Percentiles rank a stretch among this genome's conserved stretches.
These are phyloP conservation scores for Lineus longissimus DNA, from an alignment of 1,140 invertebrate genomes.

Conservation along the genomic window DNA sequence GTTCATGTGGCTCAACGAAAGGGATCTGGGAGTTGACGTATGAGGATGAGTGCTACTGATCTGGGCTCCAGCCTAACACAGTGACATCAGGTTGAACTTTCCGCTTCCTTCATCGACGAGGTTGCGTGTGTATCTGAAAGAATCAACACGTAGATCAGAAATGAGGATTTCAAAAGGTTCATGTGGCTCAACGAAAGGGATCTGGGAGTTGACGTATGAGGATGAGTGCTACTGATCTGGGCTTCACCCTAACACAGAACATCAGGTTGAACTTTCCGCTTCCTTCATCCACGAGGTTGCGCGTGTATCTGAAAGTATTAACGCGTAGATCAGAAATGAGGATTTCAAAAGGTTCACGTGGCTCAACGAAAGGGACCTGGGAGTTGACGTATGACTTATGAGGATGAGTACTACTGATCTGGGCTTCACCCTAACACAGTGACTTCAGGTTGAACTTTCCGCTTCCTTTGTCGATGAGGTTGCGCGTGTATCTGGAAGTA, in stretches of 20 bases:
- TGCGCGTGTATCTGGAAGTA: constrained; percentile 46
- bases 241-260: constrained; percentile 96
- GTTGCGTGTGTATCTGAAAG: constrained; percentile 48
- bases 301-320: constrained; percentile 44
- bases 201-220: constrained; percentile 66
- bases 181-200: background rate
- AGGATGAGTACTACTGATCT: constrained; percentile 92
- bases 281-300: constrained; percentile 46
- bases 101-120: constrained; percentile 66
- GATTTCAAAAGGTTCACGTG: background rate
- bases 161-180: background rate
- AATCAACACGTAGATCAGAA: too few species aligned
- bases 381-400: constrained; percentile 69
- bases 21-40: constrained; percentile 51
- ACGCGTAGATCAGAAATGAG: too few species aligned
- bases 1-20: background rate
- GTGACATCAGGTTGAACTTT: constrained; percentile 94
- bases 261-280: constrained; percentile 98
- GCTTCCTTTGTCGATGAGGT: constrained; percentile 61
- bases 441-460: constrained; percentile 97
- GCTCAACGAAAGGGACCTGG: background rate
- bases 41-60: constrained; percentile 95
- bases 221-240: constrained; percentile 91
- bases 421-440: constrained; percentile 93
- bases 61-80: constrained; percentile 96